Base-by-base conservation (phyloP, 1,140 invertebrate species). In the Cylas formicarius region DNA sequence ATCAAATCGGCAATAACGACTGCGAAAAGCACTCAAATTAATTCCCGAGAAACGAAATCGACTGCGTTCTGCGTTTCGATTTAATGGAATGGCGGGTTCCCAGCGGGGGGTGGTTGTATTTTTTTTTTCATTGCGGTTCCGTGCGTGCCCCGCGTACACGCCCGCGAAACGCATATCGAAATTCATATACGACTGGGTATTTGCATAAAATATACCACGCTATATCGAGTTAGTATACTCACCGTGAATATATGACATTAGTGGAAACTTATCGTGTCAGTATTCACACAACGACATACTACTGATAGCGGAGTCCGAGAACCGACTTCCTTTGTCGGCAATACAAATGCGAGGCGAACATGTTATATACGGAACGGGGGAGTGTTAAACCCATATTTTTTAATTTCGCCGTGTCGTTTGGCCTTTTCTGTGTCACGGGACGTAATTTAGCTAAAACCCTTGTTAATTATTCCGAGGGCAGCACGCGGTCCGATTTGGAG, bases 121-220 rank as follows among this genome's bases (percentile, higher is more conserved):
- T n/a, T n/a, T n/a, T n/a, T n/a, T n/a, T n/a, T n/a, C n/a, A n/a
- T n/a, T n/a, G n/a, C n/a, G n/a, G n/a, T n/a, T 47, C 36, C 44
- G 44, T 47, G 44, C 27, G 43, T 45, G 32, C 43, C 34, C 32
- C 43, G 23, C 8, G 19, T n/a, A n/a, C n/a, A n/a, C n/a, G n/a
- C n/a, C n/a, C n/a, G n/a, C n/a, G n/a, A n/a, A 47, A 40, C 44
- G 44, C 44, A 32, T 47, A 47, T 47, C 40, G 40, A 47, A 47
- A 47, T 47, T 47, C 37, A 47, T 40, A n/a, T n/a, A n/a, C n/a
- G 22, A 37, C 18, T 9, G n/a, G 18, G 9, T 31, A 47, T 47
- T 47, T 39, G 44, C 44, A 47, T 47, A 47, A 36, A 33, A 40
- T 37, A 20, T 37, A 40, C 36, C 27, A 21, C 44, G 29, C 36